Evolutionary conservation across 2,888 invertebrate genomes (phyloP).

Genomic region (Calameuta pallipes): DNA sequence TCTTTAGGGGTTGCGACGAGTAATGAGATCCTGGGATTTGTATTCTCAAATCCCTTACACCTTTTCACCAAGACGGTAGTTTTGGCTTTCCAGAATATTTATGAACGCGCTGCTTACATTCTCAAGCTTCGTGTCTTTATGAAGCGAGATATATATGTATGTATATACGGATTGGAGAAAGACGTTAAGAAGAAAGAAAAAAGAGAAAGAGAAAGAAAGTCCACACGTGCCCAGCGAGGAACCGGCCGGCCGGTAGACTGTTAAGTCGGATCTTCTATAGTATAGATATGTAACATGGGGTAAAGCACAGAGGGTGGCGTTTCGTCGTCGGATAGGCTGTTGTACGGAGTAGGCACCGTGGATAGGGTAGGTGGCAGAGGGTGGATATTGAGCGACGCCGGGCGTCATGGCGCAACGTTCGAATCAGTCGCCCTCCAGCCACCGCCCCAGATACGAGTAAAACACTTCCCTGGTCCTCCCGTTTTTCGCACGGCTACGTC

Average conservation of each 20-base stretch:
- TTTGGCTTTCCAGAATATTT: not conserved
- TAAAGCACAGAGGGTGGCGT: slow-evolving; percentile 20
- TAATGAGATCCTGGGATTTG: not conserved
- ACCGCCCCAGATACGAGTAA: slow-evolving; percentile 67
- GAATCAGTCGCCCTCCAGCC: slow-evolving; percentile 75
- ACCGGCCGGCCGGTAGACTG: slow-evolving; percentile 4
- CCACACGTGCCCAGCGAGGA: not conserved
- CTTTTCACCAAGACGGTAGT: not conserved
- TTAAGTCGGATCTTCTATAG: not conserved
- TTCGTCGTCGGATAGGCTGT: slow-evolving; percentile 20
- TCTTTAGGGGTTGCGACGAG: not conserved
- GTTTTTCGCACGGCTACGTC: slow-evolving; percentile 45
- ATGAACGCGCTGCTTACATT: not conserved
- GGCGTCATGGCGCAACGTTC: slow-evolving; percentile 71
- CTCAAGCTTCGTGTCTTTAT: not conserved
- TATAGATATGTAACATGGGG: not conserved
- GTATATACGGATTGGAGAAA: not conserved
- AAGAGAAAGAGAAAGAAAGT: not conserved
- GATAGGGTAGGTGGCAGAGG: slow-evolving; percentile 63
- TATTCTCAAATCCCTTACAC: not conserved
- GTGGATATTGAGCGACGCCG: slow-evolving; percentile 72
- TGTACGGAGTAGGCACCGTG: slow-evolving; percentile 24
- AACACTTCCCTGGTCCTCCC: slow-evolving; percentile 68
- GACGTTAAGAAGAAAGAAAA: not conserved
- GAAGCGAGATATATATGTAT: not conserved